phyloP scores from a whole-genome alignment of 2,888 invertebrate genomes.

The Conops quadrifasciatus region DNA sequence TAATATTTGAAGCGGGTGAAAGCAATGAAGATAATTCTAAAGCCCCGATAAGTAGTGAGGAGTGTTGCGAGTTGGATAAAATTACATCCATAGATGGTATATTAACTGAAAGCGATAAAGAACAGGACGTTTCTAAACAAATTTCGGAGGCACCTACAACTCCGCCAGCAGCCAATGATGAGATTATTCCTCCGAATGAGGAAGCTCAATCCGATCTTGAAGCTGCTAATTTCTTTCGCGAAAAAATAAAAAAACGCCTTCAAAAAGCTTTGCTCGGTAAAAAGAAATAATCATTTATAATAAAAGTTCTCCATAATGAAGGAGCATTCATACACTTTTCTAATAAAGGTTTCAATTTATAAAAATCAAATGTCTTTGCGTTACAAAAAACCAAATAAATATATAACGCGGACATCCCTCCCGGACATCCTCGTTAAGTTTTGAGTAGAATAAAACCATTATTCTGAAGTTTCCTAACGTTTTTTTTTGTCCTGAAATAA shows the following conservation, averaged over 20 bases:
- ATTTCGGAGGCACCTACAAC: not conserved
- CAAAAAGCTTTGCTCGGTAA: conserved; percentile 60
- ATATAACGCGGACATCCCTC: too few relatives aligned
- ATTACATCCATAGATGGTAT: conserved; percentile 8
- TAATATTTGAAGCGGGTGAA: conserved; percentile 55
- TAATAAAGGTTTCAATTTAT: too few relatives aligned
- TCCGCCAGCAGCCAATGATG: conserved; percentile 15
- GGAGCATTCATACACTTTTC: too few relatives aligned
- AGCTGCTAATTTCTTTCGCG: conserved; percentile 58
- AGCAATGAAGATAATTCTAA: conserved; percentile 25
- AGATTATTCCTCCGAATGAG: not conserved
- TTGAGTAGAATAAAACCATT: too few relatives aligned
- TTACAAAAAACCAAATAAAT: too few relatives aligned
- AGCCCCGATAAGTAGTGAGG: not conserved
- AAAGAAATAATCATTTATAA: conserved; percentile 49
- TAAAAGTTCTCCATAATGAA: too few relatives aligned
- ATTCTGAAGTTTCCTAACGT: too few relatives aligned
- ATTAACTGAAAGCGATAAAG: conserved; percentile 13
- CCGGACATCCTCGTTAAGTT: too few relatives aligned
- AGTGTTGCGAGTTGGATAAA: not conserved
- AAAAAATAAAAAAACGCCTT: conserved; percentile 61
- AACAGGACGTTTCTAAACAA: conserved; percentile 3
- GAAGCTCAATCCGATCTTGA: conserved; percentile 36
- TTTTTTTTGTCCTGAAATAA: too few relatives aligned
- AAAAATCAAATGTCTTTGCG: too few relatives aligned